Base-by-base conservation (phyloP, 2,797 vertebrate genomes). In the Coreius guichenoti region DNA sequence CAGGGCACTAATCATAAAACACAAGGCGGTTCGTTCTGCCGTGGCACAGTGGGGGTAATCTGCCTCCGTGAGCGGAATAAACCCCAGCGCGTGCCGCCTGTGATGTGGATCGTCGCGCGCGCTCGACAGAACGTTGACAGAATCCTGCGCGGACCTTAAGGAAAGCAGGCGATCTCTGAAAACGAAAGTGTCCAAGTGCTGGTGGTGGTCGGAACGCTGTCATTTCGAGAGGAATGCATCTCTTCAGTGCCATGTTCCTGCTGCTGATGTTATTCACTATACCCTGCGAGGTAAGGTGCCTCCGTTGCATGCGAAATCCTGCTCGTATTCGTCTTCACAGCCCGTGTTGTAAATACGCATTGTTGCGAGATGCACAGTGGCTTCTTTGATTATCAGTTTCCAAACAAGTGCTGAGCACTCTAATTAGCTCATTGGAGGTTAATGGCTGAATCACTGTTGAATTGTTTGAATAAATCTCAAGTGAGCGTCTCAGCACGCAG, bases 191-290 rank as follows among this genome's bases (percentile, higher is more conserved):
- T 23, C 78, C 54, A n/a, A 76, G 74, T 74, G 76, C 77, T 65
- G 89, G 78, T 87, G 86, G 82, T 86, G 83, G 89, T 85, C 87
- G 88, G 91, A 91, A 92, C 93, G 92, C 92, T 93, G 94, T 90
- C 92, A 94, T 94, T 95, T 89, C 93, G 88, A 88, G 91, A 65
- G 90, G 93, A 91, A 96, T 96, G 95, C 94, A 95, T 94, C 95
- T 96, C 88, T 94, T 96, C 92, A 95, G 95, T 95, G 94, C 94
- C 90, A 95, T 96, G 92, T 96, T 96, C 85, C 94, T 96, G 36
- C 95, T 96, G 68, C 92, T 96, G 90, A 95, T 96, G 95, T 95
- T 95, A 92, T 93, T 93, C 87, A 92, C 84, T 89, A 39, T 92
- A 86, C 89, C 93, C 87, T 91, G 93, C 67, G 92, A 95, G 95